Base-by-base conservation (phyloP, 2,888 invertebrate species). In the Cheilosia urbana region DNA sequence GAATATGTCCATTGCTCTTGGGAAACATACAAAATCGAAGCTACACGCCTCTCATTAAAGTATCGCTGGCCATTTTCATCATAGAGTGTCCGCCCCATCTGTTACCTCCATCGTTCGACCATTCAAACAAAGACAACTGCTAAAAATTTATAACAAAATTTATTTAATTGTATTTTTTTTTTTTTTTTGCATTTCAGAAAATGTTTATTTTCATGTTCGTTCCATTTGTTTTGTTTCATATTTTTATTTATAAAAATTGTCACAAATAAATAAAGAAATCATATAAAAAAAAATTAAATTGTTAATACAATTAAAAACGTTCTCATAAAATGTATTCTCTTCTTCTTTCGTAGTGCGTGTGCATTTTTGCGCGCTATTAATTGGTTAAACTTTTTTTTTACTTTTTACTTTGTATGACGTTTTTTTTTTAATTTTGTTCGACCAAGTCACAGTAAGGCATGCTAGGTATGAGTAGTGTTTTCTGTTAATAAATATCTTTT, bases 401-500 rank as follows among this genome's bases (percentile, higher is more conserved):
- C 9, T 37, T 27, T 27, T 27, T 27, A 6, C 6, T 37, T 49
- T 15, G 13, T 34, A 13, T 13, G 37, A 34, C 49, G 34, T 30
- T 47, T 55, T 63, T 55, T 37, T 19, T 60, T 42, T 72, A 17
- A 47, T 75, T 24, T 42, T 15, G 63, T 63, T 83, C 72, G 72
- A 83, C 72, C 82, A 83, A 78, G 72, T 83, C 68, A 78, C 47
- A 78, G 68, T 78, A 72, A 72, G 82, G 78, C 82, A 83, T 82
- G 82, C 78, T 68, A 68, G 58, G 65, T 77, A 65, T 76, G 76
- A 77, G 65, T 76, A 15, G 3, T 69, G 15, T 3, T 63, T 65
- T 82, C 77, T 60, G 77, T 77, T 62, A 71, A 68, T 82, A 63
- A 83, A 68, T 83, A 65, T 69, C 34, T 37, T 55, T 21, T 71